Conservation (phyloP, 2,113 vertebrate species). For the Nothocercus julius region DNA sequence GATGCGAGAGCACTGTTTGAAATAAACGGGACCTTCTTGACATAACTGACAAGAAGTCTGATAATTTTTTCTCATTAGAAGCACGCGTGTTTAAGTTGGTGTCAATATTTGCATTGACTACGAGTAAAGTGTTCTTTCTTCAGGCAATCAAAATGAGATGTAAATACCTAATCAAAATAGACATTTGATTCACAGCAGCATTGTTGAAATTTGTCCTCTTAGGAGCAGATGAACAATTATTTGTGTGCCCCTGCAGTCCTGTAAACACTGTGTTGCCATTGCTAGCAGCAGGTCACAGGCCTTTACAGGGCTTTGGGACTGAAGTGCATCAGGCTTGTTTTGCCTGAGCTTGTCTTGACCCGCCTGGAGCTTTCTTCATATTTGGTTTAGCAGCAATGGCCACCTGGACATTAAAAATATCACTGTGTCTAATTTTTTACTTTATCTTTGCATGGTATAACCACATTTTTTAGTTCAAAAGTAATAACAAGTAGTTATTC, state of each 20-base stretch:
- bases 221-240: neutral
- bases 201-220: neutral
- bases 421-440: neutral
- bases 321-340: neutral
- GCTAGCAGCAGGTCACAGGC: neutral
- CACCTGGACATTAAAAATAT: too few species aligned
- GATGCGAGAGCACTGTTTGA: neutral
- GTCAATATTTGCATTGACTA: neutral
- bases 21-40: neutral
- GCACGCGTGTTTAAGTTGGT: neutral
- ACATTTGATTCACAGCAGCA: neutral
- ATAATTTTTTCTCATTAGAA: neutral
- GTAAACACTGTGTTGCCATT: neutral
- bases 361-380: neutral
- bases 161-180: neutral
- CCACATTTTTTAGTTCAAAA: rapidly evolving
- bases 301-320: neutral
- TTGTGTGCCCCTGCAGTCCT: too few species aligned
- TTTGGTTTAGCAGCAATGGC: neutral
- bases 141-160: neutral
- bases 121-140: neutral
- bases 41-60: neutral
- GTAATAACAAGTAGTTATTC: neutral
- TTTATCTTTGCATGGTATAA: neutral
- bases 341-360: neutral